Evolutionary conservation across 2,888 invertebrate species (phyloP), one percentile per base, ranked within the genome.

Genomic region (Chrysomela aeneicollis): DNA sequence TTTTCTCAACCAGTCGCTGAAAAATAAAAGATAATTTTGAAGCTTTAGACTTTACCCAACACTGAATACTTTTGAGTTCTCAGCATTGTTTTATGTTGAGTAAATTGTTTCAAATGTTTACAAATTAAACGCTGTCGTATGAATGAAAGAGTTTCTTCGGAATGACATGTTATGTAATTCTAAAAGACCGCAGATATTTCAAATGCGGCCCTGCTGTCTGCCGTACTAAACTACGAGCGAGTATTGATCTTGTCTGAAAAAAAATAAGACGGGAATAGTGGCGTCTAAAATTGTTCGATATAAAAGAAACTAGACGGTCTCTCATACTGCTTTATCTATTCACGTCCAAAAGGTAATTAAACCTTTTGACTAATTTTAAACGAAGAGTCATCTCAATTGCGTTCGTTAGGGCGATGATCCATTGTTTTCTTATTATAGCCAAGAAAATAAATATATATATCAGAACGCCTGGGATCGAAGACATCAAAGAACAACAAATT

Each of bases 1-100:
- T 87, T 74, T 88, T 87, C 80, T 88, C 88, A 72, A 90, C 88
- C 79, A 88, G 85, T 77, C 89, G 86, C 90, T 90, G 85, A 15
- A 85, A 62, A 52, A 52, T 57, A 49, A 26, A 26, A 5, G 17
- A 22, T 12, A 50, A 18, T 21, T n/a, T n/a, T n/a, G n/a, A n/a
- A n/a, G n/a, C n/a, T n/a, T n/a, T n/a, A n/a, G n/a, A n/a, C n/a
- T n/a, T n/a, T n/a, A n/a, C n/a, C n/a, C n/a, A n/a, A n/a, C n/a
- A n/a, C n/a, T 46, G 17, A 46, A 46, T 46, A 46, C 17, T 46
- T 46, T 46, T 46, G 17, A 17, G 15, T 46, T n/a, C n/a, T n/a
- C n/a, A n/a, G n/a, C n/a, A n/a, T n/a, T n/a, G n/a, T n/a, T n/a
- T n/a, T n/a, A n/a, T n/a, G n/a, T n/a, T n/a, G n/a, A n/a, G n/a